These are phyloP conservation scores for Ellobius talpinus DNA, from an alignment of 2,113 vertebrate species.

Conservation along the genomic window DNA sequence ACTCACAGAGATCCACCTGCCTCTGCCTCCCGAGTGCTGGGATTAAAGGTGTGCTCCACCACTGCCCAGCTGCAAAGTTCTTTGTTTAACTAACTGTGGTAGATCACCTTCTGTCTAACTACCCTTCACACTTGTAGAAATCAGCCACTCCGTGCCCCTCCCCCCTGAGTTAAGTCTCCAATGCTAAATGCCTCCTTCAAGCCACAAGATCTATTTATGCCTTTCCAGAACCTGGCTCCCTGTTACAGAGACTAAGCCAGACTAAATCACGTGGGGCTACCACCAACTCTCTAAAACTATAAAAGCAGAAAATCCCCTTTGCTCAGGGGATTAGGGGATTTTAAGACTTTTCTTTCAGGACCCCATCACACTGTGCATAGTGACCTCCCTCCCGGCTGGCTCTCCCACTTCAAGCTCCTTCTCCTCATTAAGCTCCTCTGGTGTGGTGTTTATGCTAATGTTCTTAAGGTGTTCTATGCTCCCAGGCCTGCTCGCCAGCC, in stretches of 20 bases:
- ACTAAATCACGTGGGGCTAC: background rate
- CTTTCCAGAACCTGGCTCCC: background rate
- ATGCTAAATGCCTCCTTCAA: background rate
- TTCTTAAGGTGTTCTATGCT: background rate
- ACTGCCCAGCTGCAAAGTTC: background rate
- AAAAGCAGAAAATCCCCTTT: background rate
- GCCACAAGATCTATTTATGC: background rate
- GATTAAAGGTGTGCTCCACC: background rate
- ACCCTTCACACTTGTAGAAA: background rate
- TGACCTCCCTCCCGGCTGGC: background rate
- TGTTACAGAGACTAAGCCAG: background rate
- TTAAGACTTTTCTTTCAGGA: background rate
- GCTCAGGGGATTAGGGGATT: background rate
- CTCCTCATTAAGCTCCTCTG: background rate
- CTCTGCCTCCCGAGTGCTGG: background rate
- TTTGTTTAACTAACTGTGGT: background rate
- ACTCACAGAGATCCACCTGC: background rate
- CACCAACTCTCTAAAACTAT: background rate
- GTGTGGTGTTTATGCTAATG: background rate
- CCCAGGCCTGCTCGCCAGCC: background rate
- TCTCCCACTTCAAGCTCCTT: background rate
- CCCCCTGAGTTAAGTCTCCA: background rate
- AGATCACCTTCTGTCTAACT: background rate
- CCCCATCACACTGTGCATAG: background rate
- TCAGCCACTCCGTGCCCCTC: background rate